Evolutionary conservation across 1,140 invertebrate species (phyloP), one percentile per base, ranked within the genome.

Genomic region (Diplogasteroides magnus): DNA sequence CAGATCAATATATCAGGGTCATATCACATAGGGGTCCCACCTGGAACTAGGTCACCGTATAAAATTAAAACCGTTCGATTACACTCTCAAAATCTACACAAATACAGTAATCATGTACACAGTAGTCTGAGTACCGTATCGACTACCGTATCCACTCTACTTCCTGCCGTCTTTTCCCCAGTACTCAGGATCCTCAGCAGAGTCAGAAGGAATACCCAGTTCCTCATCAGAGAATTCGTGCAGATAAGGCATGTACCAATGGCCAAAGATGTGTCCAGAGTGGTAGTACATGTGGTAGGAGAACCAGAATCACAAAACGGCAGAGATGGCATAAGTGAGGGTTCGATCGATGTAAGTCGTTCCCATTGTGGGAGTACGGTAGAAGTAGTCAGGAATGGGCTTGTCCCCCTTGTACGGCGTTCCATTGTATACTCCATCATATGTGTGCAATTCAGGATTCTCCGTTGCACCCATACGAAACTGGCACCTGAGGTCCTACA

Each of bases 131-230:
- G n/a, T n/a, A n/a, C n/a, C n/a, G n/a, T n/a, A n/a, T n/a, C n/a
- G n/a, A 48, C 37, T 78, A 78, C 31, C 78, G 77, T 37, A 82
- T 82, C 69, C 73, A 55, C 77, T 74, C 31, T 81, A 78, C 19
- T 70, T 25, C 57, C 73, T 75, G 28, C 55, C 68, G 67, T 81
- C 80, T 63, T 82, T 71, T 29, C 80, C 81, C 80, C 80, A 82
- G 57, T 82, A 82, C 72, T 82, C 80, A n/a, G 80, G 80, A 78
- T 82, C 80, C 11, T 65, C 71, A 1, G 77, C 80, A 48, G 67
- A 72, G 61, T 82, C 80, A 6, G 79, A 60, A 28, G 80, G 80
- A 72, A 82, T 83, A 31, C 80, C 80, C 61, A 82, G 72, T 67
- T 82, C 80, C 63, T 79, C 81, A 61, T 82, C 81, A 2, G 77